phyloP scores from a whole-genome alignment of 2,797 vertebrate species.

The Eutrigla gurnardus region DNA sequence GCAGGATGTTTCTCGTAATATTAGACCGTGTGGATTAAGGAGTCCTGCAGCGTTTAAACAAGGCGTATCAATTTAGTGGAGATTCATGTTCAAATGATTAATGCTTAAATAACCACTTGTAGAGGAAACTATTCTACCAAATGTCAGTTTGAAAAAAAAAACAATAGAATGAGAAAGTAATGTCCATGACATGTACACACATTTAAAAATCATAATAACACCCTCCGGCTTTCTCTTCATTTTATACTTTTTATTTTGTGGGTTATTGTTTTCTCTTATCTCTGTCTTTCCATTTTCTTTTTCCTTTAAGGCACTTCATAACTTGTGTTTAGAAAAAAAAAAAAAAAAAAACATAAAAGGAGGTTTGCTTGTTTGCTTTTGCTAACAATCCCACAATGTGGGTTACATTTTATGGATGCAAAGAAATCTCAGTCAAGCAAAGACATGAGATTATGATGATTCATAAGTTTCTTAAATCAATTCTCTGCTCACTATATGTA shows the following conservation, averaged over 20 bases:
- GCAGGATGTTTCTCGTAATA: neutral
- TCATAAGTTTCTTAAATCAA: no score
- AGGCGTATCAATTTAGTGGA: neutral
- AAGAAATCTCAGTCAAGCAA: neutral
- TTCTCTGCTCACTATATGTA: no score
- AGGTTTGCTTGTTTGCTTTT: no score
- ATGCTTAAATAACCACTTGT: neutral
- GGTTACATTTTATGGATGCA: neutral
- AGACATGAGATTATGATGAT: neutral
- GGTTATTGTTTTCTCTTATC: neutral
- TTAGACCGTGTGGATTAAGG: neutral
- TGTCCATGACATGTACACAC: neutral
- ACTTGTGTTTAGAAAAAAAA: neutral
- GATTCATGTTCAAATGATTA: neutral
- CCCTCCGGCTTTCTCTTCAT: neutral
- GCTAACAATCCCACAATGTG: neutral
- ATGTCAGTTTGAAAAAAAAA: no score
- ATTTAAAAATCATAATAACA: neutral
- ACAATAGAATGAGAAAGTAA: neutral
- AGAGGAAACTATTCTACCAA: no score
- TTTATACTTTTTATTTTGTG: neutral
- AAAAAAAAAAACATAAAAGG: no score
- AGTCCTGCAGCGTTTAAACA: neutral
- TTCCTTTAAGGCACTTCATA: neutral
- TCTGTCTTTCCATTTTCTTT: neutral